A percentile compares a stretch with the other conserved stretches of the same genome.
Conservation (phyloP, 2,888 invertebrate genomes). For the Sicus ferrugineus region DNA sequence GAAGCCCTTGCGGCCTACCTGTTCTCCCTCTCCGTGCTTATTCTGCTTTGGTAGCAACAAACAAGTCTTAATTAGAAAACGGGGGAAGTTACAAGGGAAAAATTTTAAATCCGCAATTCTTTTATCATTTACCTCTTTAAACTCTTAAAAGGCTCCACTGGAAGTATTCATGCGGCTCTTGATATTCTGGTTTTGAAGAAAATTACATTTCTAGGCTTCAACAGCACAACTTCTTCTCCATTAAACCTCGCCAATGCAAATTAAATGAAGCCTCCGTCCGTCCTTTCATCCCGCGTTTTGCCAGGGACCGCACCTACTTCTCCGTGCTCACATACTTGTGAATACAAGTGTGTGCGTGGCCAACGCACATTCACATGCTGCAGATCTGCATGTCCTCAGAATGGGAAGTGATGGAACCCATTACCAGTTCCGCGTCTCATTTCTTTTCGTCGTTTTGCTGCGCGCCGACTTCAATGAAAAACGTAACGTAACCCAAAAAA, state of each 20-base stretch:
- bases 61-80: constrained; percentile 3
- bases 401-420: not conserved
- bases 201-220: too few relatives aligned
- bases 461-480: constrained; percentile 11
- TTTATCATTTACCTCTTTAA: too few relatives aligned
- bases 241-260: not conserved
- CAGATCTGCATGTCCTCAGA: too few relatives aligned
- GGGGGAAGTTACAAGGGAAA: too few relatives aligned
- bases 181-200: too few relatives aligned
- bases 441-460: not conserved
- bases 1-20: not conserved
- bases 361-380: too few relatives aligned
- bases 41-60: not conserved
- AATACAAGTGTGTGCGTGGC: too few relatives aligned
- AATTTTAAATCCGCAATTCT: too few relatives aligned
- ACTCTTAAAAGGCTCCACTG: too few relatives aligned
- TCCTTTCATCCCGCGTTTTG: not conserved
- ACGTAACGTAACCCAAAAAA: constrained; percentile 11
- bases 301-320: too few relatives aligned
- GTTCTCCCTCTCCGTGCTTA: not conserved
- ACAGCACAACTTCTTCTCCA: too few relatives aligned
- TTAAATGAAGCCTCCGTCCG: not conserved
- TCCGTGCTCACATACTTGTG: not conserved
- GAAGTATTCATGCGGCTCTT: too few relatives aligned
- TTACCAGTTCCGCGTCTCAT: not conserved